A percentile compares a stretch with the other conserved stretches of the same genome.
phyloP scores from a whole-genome alignment of 2,888 invertebrate species.

The Agonopterix arenella region DNA sequence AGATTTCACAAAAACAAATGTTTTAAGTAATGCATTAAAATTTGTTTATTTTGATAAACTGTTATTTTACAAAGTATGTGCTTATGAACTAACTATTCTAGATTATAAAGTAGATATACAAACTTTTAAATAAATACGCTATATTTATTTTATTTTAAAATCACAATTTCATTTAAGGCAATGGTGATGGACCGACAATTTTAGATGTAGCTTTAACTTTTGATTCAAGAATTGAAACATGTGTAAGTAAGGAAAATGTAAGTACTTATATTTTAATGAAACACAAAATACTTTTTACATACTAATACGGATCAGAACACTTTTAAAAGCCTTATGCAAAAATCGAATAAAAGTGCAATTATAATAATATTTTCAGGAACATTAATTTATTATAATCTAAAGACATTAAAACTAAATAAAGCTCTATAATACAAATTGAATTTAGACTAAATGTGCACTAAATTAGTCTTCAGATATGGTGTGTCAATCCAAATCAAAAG shows the following conservation, averaged over 20 bases:
- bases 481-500: neutral
- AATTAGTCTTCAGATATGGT: conserved; percentile 18
- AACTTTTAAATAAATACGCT: conserved; percentile 49
- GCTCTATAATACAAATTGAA: conserved; percentile 35
- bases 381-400: conserved; percentile 20
- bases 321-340: neutral
- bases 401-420: conserved; percentile 27
- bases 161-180: conserved; percentile 58
- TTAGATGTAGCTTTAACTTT: neutral
- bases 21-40: conserved; percentile 21
- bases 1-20: neutral
- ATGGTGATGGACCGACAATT: conserved; percentile 19
- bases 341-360: conserved; percentile 9
- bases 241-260: no score
- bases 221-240: no score
- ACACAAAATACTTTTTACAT: no score
- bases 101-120: conserved; percentile 20
- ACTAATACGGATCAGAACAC: neutral
- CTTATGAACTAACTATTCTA: conserved; percentile 26
- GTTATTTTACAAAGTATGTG: conserved; percentile 41
- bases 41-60: conserved; percentile 56
- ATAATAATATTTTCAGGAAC: conserved; percentile 33
- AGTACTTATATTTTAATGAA: no score
- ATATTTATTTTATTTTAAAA: conserved; percentile 28
- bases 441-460: conserved; percentile 20